Evolutionary conservation across 2,797 vertebrate genomes (phyloP).

Genomic region (Spinibarbus caldwelli): DNA sequence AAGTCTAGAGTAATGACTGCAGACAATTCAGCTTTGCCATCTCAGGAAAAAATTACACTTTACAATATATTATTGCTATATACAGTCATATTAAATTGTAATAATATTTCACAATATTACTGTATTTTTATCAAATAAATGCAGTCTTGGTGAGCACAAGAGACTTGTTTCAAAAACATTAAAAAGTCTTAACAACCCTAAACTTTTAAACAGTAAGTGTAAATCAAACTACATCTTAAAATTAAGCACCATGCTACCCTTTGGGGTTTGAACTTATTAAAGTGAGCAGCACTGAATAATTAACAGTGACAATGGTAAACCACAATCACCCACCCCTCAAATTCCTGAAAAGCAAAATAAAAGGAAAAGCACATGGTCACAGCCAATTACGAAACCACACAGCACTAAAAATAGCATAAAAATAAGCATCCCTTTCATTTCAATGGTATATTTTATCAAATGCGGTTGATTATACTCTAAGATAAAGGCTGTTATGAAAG

Average conservation of each 20-base stretch:
- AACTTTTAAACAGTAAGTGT: not conserved
- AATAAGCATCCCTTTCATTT: not conserved
- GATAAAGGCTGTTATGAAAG: constrained; percentile 18
- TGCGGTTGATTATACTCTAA: not conserved
- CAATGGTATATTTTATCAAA: not conserved
- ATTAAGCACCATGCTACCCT: not conserved
- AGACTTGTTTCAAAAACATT: not conserved
- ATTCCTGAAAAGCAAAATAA: not conserved
- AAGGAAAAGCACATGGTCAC: not conserved
- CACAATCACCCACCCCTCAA: constrained; percentile 7
- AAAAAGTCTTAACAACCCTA: not conserved
- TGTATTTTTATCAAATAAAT: not conserved
- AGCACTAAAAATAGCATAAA: constrained; percentile 9
- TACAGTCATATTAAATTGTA: not conserved
- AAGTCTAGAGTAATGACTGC: not conserved
- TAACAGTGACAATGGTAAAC: not conserved
- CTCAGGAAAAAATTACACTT: too few species aligned
- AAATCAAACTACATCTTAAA: not conserved
- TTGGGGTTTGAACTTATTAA: not conserved
- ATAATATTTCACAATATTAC: not conserved
- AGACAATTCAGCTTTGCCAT: not conserved
- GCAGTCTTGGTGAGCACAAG: too few species aligned
- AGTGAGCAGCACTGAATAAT: constrained; percentile 10
- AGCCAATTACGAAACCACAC: constrained; percentile 25
- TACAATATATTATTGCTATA: not conserved